Percentiles rank a stretch among this genome's conserved stretches.
These are phyloP conservation scores for Phrynocephalus versicolor DNA, from an alignment of 2,113 vertebrate species.

Conservation along the genomic window DNA sequence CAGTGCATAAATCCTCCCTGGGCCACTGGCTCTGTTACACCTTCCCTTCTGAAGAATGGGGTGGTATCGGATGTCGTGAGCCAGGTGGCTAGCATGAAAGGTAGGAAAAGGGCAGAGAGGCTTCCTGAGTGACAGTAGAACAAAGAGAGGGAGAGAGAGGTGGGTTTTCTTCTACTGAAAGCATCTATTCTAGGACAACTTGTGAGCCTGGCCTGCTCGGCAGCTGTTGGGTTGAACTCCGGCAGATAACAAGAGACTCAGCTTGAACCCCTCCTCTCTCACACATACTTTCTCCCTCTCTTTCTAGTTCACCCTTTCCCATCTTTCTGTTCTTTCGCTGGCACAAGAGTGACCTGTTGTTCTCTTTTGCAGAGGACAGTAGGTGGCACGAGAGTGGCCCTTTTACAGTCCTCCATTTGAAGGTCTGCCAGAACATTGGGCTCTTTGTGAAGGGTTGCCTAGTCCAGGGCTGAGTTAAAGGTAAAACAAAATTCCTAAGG, in stretches of 20 bases:
- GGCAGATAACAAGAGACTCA: background rate
- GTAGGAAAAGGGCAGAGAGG: constrained; percentile 5
- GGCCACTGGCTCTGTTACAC: background rate
- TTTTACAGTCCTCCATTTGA: too few species aligned
- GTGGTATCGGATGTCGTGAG: constrained; percentile 13
- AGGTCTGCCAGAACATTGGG: too few species aligned
- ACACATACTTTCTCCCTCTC: background rate
- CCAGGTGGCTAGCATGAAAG: constrained; percentile 25
- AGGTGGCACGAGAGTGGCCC: background rate
- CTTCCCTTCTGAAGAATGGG: background rate
- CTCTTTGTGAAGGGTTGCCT: too few species aligned
- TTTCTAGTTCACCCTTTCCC: background rate
- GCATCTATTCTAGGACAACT: constrained; percentile 2
- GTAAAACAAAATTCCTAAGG: too few species aligned
- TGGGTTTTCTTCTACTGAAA: constrained; percentile 8
- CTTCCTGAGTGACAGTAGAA: constrained; percentile 3
- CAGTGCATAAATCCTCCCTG: constrained; percentile 5
- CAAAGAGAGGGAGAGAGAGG: background rate
- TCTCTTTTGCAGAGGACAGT: too few species aligned
- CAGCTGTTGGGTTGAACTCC: constrained; percentile 4
- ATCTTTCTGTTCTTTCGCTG: background rate
- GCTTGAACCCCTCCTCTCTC: background rate
- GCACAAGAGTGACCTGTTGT: background rate
- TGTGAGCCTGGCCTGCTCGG: constrained; percentile 8
- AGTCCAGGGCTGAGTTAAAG: too few species aligned